Base-by-base conservation (phyloP, 2,797 vertebrate genomes). In the Siniperca scherzeri region DNA sequence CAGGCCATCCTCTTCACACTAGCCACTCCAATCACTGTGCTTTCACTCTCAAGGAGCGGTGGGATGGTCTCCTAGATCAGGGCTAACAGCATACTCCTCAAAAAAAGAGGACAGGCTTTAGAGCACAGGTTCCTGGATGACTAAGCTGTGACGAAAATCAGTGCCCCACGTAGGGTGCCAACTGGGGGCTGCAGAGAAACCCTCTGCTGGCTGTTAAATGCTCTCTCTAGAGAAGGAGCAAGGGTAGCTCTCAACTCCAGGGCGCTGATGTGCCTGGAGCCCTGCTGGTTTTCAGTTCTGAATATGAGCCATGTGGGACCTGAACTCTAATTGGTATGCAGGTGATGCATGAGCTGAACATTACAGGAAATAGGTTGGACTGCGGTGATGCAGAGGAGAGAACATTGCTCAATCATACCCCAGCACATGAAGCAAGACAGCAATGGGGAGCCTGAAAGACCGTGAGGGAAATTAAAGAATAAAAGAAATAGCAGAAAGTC, bases 1-100 rank as follows among this genome's bases (percentile, higher is more conserved):
- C 80, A 64, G 72, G 38, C 84, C 61, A 66, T 84, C 81, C 81
- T 87, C 84, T 89, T 87, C 69, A 82, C 70, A 77, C 64, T 25
- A 33, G 78, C 82, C 89, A 83, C 91, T 93, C 86, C 89, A 94
- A 92, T 93, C 93, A 94, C 72, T n/a, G 36, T 71, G 85, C 89
- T 91, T 93, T 92, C 81, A 91, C 57, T 90, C 76, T 93, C 68
- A 86, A 92, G 83, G 84, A 84, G 83, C 62, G 3, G 67, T 61
- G 81, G 87, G 77, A 87, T 67, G 77, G 82, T 77, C 68, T 77
- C 67, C 73, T 59, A 77, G 71, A 80, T 82, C 65, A 77, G 38
- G 27, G 73, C 69, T 82, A 82, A 90, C 73, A 83, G 80, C n/a
- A 4, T 25, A 19, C 60, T 71, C 59, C 40, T 85, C 22, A 46